These are phyloP conservation scores for Bradysia coprophila DNA, from an alignment of 1,140 invertebrate genomes.

Conservation along the genomic window DNA sequence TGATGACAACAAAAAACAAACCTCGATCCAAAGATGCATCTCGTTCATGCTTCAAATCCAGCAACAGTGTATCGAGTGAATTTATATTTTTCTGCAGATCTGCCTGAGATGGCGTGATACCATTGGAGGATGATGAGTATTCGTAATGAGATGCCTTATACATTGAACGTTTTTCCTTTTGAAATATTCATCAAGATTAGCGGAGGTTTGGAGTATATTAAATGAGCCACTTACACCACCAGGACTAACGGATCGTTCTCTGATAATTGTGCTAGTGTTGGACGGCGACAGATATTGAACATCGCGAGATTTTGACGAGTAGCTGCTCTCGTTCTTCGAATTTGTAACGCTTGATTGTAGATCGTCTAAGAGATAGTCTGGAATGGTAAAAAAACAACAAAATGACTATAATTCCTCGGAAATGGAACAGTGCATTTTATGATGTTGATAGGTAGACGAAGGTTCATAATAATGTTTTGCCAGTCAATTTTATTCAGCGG, in stretches of 20 bases:
- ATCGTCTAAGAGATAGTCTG: neutral
- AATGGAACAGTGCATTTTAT: no score
- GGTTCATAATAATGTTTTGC: no score
- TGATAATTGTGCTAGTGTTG: neutral
- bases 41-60: slow-evolving; percentile 30
- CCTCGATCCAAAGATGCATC: slow-evolving; percentile 12
- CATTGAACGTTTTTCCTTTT: slow-evolving; percentile 3
- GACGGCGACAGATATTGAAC: slow-evolving; percentile 1
- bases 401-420: neutral
- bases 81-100: slow-evolving; percentile 27
- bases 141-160: slow-evolving; percentile 22
- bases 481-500: neutral
- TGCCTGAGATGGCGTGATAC: neutral
- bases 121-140: slow-evolving; percentile 13
- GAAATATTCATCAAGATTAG: neutral
- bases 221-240: neutral
- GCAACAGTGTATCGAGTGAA: slow-evolving; percentile 29
- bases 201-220: neutral
- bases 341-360: neutral
- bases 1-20: neutral
- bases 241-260: neutral
- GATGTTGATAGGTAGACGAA: no score
- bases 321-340: neutral
- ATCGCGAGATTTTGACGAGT: neutral
- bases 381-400: neutral